These are phyloP conservation scores for Alosa alosa DNA, from an alignment of 2,113 vertebrate genomes.

Conservation along the genomic window DNA sequence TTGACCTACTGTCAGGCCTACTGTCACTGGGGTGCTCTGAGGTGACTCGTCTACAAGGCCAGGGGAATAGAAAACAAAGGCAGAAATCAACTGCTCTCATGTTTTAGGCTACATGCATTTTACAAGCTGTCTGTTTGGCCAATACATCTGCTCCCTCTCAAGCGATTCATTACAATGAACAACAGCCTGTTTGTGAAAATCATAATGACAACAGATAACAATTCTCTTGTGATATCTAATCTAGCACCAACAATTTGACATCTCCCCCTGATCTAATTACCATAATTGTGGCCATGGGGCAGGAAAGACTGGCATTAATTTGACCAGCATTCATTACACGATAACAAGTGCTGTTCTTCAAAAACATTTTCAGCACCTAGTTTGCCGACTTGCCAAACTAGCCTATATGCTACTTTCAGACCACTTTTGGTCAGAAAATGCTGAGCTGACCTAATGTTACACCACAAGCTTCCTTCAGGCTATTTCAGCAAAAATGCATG, in stretches of 20 bases:
- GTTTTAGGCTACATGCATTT: neutral
- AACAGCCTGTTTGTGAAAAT: neutral
- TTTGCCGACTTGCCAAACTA: neutral
- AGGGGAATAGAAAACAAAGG: neutral
- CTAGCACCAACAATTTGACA: neutral
- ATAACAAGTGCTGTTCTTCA: neutral
- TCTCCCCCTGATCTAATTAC: neutral
- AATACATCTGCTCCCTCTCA: neutral
- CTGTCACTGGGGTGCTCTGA: neutral
- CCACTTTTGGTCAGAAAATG: neutral
- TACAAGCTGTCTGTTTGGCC: neutral
- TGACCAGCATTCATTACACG: neutral
- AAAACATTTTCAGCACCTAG: neutral
- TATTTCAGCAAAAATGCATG: neutral
- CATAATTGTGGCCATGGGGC: neutral
- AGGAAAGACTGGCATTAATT: neutral
- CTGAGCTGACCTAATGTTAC: neutral
- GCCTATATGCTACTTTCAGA: neutral
- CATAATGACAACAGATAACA: constrained; percentile 4
- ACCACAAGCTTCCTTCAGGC: neutral
- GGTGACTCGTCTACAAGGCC: neutral
- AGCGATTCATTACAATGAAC: neutral
- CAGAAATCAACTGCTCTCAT: neutral
- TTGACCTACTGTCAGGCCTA: neutral
- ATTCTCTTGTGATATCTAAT: constrained; percentile 42